Evolutionary conservation across 1,140 invertebrate species (phyloP).

Genomic region (Aphelenchoides avenae): DNA sequence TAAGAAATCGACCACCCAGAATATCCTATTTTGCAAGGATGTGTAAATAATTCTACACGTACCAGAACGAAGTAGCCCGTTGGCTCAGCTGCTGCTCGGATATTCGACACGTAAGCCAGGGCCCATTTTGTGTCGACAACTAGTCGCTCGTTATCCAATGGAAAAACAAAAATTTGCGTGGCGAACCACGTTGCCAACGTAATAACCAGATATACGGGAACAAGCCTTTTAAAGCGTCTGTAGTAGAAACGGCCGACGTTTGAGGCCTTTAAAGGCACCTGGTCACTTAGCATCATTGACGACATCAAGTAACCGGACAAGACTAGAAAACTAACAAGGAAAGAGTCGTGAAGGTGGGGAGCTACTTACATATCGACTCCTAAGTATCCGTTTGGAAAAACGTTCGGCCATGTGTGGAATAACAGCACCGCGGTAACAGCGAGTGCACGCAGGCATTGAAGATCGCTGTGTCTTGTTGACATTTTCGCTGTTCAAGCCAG

Average conservation of each 20-base stretch:
- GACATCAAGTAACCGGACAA: not conserved
- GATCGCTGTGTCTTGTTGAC: no score
- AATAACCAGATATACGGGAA: not conserved
- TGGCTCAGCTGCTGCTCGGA: no score
- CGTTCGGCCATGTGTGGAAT: not conserved
- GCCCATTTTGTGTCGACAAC: not conserved
- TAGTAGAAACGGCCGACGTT: not conserved
- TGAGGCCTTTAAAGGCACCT: not conserved
- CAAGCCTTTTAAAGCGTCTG: not conserved
- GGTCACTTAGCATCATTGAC: not conserved
- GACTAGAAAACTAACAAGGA: not conserved
- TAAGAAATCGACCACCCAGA: no score
- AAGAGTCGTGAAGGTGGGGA: not conserved
- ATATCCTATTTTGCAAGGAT: no score
- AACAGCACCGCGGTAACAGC: not conserved
- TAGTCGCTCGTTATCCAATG: not conserved
- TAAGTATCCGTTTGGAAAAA: not conserved
- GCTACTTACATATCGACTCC: slow-evolving; percentile 1
- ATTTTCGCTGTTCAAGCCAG: no score
- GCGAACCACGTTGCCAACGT: not conserved
- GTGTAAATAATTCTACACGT: no score
- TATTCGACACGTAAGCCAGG: not conserved
- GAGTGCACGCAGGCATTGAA: not conserved
- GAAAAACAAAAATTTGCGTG: not conserved
- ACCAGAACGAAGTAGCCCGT: no score